These are phyloP conservation scores for Telenomus remus DNA, from an alignment of 1,140 invertebrate species.

Conservation along the genomic window DNA sequence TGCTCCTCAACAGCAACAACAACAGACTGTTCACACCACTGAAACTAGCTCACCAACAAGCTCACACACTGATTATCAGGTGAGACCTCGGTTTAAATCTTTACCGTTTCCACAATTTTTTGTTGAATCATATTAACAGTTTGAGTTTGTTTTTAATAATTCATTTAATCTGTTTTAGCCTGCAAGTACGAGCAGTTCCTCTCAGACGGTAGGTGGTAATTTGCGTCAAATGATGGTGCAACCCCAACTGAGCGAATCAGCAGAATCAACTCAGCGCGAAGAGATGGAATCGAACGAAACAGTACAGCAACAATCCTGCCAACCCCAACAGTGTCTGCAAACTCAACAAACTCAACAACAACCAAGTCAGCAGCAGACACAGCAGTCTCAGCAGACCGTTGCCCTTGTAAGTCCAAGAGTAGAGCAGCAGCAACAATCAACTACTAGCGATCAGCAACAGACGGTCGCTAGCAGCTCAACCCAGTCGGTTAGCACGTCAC, in stretches of 20 bases:
- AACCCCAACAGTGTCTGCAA: constrained; percentile 72
- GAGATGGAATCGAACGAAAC: constrained; percentile 73
- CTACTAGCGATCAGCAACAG: constrained; percentile 76
- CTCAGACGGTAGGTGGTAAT: constrained; percentile 62
- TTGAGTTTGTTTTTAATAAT: background rate
- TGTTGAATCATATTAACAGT: too few relatives aligned
- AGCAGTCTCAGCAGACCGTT: constrained; percentile 79
- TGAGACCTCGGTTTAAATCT: too few relatives aligned
- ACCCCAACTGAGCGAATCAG: constrained; percentile 70
- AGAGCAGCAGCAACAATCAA: constrained; percentile 76
- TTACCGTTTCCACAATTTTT: too few relatives aligned
- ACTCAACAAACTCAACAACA: constrained; percentile 76
- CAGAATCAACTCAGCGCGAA: constrained; percentile 72
- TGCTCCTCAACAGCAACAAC: constrained; percentile 76
- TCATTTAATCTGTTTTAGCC: constrained; percentile 41
- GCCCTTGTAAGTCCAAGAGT: constrained; percentile 84
- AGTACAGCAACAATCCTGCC: constrained; percentile 62
- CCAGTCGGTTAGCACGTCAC: constrained; percentile 78
- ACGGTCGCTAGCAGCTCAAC: constrained; percentile 77
- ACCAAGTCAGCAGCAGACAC: constrained; percentile 72
- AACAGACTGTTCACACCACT: constrained; percentile 75
- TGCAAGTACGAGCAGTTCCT: constrained; percentile 69
- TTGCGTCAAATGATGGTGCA: constrained; percentile 69
- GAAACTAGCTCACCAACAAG: constrained; percentile 77
- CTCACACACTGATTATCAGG: constrained; percentile 73